A percentile compares a stretch with the other conserved stretches of the same genome.
phyloP scores from a whole-genome alignment of 2,113 vertebrate genomes.

The Hemiscyllium ocellatum region DNA sequence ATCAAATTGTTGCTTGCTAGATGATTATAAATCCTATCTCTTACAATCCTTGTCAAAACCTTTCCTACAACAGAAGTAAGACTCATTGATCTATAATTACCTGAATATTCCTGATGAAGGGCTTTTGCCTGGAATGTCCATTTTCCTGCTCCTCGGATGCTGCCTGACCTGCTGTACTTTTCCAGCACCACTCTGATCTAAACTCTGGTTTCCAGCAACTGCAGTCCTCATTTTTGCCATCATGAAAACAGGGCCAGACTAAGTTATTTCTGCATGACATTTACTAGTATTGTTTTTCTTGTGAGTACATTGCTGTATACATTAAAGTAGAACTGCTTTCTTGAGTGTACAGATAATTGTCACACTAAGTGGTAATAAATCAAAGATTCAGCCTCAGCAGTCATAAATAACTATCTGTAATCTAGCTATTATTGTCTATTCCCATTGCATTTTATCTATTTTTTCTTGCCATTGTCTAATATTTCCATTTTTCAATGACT shows the following conservation, averaged over 20 bases:
- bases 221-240: too few species aligned
- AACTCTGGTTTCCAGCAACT: too few species aligned
- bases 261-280: neutral
- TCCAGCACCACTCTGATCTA: too few species aligned
- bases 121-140: too few species aligned
- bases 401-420: conserved; percentile 1
- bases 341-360: neutral
- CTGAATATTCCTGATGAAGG: too few species aligned
- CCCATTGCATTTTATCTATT: neutral
- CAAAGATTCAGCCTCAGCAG: neutral
- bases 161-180: too few species aligned
- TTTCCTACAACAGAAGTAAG: too few species aligned
- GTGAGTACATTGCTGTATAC: neutral
- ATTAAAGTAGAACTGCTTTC: neutral
- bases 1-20: too few species aligned
- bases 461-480: neutral
- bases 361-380: neutral
- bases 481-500: neutral
- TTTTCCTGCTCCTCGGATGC: too few species aligned
- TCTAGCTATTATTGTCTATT: neutral
- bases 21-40: too few species aligned
- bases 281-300: neutral
- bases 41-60: too few species aligned
- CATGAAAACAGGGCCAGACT: neutral
- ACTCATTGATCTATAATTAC: too few species aligned